Conservation (phyloP, 2,113 vertebrate genomes). For the Columbina picui region DNA sequence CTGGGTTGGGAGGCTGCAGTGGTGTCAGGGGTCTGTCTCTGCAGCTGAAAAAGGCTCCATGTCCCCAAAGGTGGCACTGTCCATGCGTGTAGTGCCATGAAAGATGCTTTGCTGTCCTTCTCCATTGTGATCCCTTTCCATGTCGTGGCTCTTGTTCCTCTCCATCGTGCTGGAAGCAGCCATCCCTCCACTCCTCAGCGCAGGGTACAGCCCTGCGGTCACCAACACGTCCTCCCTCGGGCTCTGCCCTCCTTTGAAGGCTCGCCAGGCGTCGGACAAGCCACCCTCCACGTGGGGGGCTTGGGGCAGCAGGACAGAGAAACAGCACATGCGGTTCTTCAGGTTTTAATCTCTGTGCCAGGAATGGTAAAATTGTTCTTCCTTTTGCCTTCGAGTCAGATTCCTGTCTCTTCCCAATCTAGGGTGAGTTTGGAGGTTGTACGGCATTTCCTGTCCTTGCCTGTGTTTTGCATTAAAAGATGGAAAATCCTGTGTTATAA, state of each 20-base stretch:
- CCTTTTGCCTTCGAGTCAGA: not conserved
- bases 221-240: not conserved
- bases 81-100: rapidly evolving
- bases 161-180: rapidly evolving
- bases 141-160: not conserved
- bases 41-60: not conserved
- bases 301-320: not conserved
- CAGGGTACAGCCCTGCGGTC: not conserved
- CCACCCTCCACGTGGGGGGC: rapidly evolving
- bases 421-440: not conserved
- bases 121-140: rapidly evolving
- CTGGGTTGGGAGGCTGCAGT: not conserved
- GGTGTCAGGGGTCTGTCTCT: not conserved
- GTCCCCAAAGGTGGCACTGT: not conserved
- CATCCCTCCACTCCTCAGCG: not conserved
- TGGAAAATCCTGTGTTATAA: not conserved
- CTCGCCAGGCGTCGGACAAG: not conserved
- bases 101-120: not conserved
- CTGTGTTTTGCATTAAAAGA: not conserved
- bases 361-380: not conserved
- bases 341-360: not conserved
- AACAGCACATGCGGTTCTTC: not conserved
- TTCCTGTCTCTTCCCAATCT: not conserved
- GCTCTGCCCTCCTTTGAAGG: not conserved
- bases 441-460: not conserved